These are phyloP conservation scores for Lordiphosa clarofinis DNA, from an alignment of 1,140 invertebrate genomes.

Conservation along the genomic window DNA sequence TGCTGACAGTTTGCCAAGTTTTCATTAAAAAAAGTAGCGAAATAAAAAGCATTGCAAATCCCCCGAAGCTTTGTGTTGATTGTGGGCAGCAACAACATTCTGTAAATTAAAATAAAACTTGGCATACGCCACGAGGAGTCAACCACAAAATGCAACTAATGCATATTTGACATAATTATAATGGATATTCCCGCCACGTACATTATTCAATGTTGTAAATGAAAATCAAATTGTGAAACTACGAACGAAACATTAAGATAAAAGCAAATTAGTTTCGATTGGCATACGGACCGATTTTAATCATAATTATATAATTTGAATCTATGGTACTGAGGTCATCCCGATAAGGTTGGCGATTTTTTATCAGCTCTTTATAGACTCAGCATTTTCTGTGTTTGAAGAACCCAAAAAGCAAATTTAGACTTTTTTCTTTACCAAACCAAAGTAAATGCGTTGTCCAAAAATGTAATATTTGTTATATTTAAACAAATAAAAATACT, in stretches of 20 bases:
- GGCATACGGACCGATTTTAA: constrained; percentile 22
- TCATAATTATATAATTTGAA: too few species aligned
- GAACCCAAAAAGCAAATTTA: too few species aligned
- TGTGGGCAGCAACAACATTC: constrained; percentile 27
- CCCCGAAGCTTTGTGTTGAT: constrained; percentile 46
- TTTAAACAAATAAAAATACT: too few species aligned
- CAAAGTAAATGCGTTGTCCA: too few species aligned
- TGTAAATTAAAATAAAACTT: constrained; percentile 60
- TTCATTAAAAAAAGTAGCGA: constrained; percentile 56
- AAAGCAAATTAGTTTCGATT: constrained; percentile 11
- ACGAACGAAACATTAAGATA: not conserved
- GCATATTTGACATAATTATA: constrained; percentile 61
- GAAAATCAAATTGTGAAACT: constrained; percentile 44
- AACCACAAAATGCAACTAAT: constrained; percentile 24
- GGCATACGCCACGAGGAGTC: constrained; percentile 17
- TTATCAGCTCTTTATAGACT: too few species aligned
- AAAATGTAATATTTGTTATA: too few species aligned
- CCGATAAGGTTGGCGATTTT: too few species aligned
- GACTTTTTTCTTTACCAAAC: too few species aligned
- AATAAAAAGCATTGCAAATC: constrained; percentile 47
- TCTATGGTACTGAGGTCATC: too few species aligned
- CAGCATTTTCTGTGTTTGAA: too few species aligned
- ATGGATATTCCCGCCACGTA: constrained; percentile 26
- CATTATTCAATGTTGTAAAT: constrained; percentile 40
- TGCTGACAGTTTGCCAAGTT: constrained; percentile 69